These are phyloP conservation scores for Sinodicranocentrus sp. DNA, from an alignment of 2,888 invertebrate species.

Conservation along the genomic window DNA sequence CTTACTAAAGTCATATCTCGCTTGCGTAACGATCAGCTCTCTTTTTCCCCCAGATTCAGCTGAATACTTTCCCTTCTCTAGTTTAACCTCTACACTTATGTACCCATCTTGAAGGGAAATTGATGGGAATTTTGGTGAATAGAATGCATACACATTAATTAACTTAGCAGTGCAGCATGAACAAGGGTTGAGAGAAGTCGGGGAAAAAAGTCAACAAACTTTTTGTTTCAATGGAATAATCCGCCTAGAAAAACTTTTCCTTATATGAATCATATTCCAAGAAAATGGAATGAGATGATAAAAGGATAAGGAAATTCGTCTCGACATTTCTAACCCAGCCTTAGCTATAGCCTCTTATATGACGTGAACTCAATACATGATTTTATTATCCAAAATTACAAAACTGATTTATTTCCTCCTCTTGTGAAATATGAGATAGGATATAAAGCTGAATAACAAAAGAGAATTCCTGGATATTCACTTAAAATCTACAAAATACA, in stretches of 20 bases:
- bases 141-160: constrained; percentile 59
- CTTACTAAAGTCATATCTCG: constrained; percentile 32
- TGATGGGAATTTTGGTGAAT: too few species aligned
- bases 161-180: constrained; percentile 40
- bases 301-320: constrained; percentile 23
- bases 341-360: background rate
- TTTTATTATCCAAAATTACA: constrained; percentile 24
- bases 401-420: constrained; percentile 16
- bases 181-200: too few species aligned
- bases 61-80: background rate
- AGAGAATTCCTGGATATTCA: too few species aligned
- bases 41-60: constrained; percentile 8
- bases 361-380: too few species aligned
- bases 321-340: background rate
- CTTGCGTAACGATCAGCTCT: constrained; percentile 51
- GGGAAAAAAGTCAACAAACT: background rate
- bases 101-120: too few species aligned
- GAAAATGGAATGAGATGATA: constrained; percentile 12
- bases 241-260: constrained; percentile 6
- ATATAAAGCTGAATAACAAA: too few species aligned
- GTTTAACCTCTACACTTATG: background rate
- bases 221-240: background rate
- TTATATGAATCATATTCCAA: constrained; percentile 22
- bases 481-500: too few species aligned
- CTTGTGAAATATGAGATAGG: too few species aligned